Evolutionary conservation across 2,797 vertebrate species (phyloP), one percentile per base, ranked within the genome.

Genomic region (Hylomyscus alleni): DNA sequence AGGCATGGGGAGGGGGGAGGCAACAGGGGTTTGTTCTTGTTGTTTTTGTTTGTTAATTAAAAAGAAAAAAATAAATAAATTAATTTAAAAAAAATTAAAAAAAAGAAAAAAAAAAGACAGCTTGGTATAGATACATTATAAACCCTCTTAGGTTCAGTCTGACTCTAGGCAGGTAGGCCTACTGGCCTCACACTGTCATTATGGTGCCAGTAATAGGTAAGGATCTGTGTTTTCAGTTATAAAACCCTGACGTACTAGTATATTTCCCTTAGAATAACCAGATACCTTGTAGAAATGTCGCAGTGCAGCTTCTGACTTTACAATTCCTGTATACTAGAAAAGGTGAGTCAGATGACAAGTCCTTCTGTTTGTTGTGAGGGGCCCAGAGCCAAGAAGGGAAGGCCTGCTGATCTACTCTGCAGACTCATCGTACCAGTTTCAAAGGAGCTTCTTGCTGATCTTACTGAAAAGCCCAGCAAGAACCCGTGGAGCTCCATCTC

Each of bases 231-330:
- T 65, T 62, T 0, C 4, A 75, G 62, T 72, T 52, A 94, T 1
- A 8, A 44, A 58, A 96, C 67, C 72, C 20, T 54, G 67, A 86
- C 14, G 34, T 20, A 56, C 26, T 85, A 81, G 29, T 58, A 10
- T 67, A 86, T 65, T 92, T 87, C 22, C 83, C 60, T 89, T 89
- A 89, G 73, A 95, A 67, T 86, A 84, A 91, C 29, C 22, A 94
- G 29, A 26, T 52, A 76, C 54, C 69, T 47, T 3, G 19, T 24
- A 47, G 85, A 44, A 60, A 60, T 34, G 19, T 47, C 22, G 34
- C 11, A n/a, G 12, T n/a, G 54, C 40, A 76, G 13, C 5, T 58
- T 37, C 10, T 75, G 26, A 44, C 37, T 34, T 24, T 40, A n/a
- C 22, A 58, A 20, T 37, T 81, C 37, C 54, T 58, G 40, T 40